Conservation (phyloP, 2,113 vertebrate species). For the Pycnonotus jocosus region DNA sequence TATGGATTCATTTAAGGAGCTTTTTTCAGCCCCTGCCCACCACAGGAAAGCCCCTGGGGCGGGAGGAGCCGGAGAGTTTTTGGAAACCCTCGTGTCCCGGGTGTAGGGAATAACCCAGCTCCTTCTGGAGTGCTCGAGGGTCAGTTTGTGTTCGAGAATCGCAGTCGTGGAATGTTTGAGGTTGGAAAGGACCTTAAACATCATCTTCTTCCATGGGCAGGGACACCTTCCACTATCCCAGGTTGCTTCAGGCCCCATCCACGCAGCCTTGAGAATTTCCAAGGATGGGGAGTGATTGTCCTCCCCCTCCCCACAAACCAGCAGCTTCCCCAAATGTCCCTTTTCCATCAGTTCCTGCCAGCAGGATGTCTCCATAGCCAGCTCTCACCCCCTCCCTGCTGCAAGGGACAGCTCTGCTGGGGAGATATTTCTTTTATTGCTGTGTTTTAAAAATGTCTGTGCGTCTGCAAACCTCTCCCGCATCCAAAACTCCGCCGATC, state of each 20-base stretch:
- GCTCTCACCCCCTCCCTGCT: neutral
- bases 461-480: neutral
- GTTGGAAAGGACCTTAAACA: neutral
- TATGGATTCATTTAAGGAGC: neutral
- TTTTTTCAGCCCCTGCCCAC: neutral
- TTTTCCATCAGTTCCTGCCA: neutral
- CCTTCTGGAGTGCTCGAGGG: neutral
- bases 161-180: neutral
- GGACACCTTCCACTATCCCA: neutral
- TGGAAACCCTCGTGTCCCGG: accelerated
- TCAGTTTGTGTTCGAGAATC: neutral
- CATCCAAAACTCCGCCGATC: accelerated
- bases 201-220: neutral
- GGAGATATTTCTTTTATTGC: neutral
- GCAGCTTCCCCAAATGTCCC: neutral
- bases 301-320: neutral
- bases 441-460: neutral
- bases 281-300: neutral
- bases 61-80: neutral
- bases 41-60: neutral
- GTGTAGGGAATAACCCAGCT: neutral
- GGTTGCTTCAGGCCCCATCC: neutral
- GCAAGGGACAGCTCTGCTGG: neutral
- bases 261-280: neutral
- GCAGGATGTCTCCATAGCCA: neutral